A percentile compares a stretch with the other conserved stretches of the same genome.
Evolutionary conservation across 2,888 invertebrate species (phyloP).

Genomic region (Augochlorella aurata): DNA sequence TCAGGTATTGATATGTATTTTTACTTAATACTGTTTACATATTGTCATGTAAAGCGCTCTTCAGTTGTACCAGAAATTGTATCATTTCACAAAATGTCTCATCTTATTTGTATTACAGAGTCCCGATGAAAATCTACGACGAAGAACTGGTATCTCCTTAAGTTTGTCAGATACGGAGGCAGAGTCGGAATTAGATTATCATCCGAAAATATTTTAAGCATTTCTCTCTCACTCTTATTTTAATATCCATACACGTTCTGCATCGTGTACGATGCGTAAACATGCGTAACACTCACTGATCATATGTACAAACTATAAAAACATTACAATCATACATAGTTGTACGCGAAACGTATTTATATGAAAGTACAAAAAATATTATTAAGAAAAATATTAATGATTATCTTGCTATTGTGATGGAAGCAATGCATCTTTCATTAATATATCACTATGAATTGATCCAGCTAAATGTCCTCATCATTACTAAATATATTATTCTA

Average conservation of each 20-base stretch:
- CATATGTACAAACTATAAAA: slow-evolving; percentile 55
- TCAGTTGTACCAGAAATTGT: neutral
- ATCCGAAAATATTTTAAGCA: slow-evolving; percentile 75
- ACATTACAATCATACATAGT: slow-evolving; percentile 38
- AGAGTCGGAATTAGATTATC: slow-evolving; percentile 86
- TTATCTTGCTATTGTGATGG: slow-evolving; percentile 35
- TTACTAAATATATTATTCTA: slow-evolving; percentile 71
- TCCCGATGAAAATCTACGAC: slow-evolving; percentile 84
- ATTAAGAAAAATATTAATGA: slow-evolving; percentile 44
- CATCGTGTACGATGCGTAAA: slow-evolving; percentile 14
- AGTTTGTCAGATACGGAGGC: slow-evolving; percentile 92
- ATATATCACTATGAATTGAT: slow-evolving; percentile 59
- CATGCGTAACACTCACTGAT: slow-evolving; percentile 45
- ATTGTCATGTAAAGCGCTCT: neutral
- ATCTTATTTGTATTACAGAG: slow-evolving; percentile 69
- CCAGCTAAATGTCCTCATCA: slow-evolving; percentile 66
- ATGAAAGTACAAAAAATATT: slow-evolving; percentile 66
- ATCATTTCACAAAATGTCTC: neutral
- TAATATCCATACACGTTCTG: slow-evolving; percentile 15
- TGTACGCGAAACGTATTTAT: slow-evolving; percentile 50
- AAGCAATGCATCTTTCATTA: slow-evolving; percentile 51
- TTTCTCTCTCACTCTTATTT: slow-evolving; percentile 28
- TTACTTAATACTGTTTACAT: neutral
- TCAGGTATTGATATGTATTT: slow-evolving; percentile 76
- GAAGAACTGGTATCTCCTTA: slow-evolving; percentile 89